These are phyloP conservation scores for Tichodroma muraria DNA, from an alignment of 2,113 vertebrate genomes.

Conservation along the genomic window DNA sequence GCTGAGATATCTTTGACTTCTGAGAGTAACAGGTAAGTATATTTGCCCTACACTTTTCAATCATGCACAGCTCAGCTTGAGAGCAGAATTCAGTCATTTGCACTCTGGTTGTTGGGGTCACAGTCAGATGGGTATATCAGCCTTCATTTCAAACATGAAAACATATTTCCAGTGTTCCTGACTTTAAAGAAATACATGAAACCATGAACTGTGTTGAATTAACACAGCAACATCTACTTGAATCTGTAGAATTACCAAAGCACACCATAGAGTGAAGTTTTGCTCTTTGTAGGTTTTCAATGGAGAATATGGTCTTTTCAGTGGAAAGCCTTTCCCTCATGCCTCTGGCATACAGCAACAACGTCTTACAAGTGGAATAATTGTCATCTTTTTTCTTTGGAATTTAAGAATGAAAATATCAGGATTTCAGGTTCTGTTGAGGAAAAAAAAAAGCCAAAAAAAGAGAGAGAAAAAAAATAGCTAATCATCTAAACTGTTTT, in stretches of 20 bases:
- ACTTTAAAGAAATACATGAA: background rate
- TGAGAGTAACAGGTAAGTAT: background rate
- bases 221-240: background rate
- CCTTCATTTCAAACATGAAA: constrained; percentile 20
- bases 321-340: background rate
- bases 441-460: no score
- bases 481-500: background rate
- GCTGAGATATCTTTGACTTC: background rate
- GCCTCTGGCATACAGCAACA: background rate
- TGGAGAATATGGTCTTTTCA: background rate
- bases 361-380: background rate
- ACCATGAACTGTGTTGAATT: background rate
- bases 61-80: background rate
- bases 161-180: background rate
- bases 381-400: background rate
- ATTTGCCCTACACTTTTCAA: background rate
- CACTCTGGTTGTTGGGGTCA: background rate
- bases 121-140: background rate
- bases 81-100: background rate
- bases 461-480: background rate
- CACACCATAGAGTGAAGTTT: background rate
- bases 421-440: background rate
- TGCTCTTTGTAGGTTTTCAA: background rate
- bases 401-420: background rate
- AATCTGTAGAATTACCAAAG: background rate